Percentiles rank a stretch among this genome's conserved stretches.
These are phyloP conservation scores for Alcis repandata DNA, from an alignment of 2,888 invertebrate genomes.

Conservation along the genomic window DNA sequence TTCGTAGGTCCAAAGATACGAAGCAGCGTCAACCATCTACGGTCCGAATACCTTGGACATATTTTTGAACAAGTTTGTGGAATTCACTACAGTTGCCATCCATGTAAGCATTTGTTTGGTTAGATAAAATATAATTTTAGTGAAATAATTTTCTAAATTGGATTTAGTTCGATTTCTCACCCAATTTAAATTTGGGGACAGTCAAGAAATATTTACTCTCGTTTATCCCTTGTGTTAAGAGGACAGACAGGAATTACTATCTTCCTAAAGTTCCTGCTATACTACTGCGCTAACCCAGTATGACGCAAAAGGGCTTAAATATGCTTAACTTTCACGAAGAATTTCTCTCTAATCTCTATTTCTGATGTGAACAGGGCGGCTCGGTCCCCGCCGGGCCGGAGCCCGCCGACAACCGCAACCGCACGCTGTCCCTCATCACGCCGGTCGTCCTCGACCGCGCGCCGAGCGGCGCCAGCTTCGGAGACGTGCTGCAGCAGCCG, in stretches of 20 bases:
- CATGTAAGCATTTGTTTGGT: too few species aligned
- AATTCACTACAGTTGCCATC: constrained; percentile 87
- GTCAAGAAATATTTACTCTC: too few species aligned
- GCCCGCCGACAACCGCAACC: constrained; percentile 90
- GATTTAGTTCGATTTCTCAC: too few species aligned
- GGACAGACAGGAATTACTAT: too few species aligned
- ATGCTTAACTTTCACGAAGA: too few species aligned
- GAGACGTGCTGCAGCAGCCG: constrained; percentile 90
- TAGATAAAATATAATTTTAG: too few species aligned
- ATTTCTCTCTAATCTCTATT: neutral
- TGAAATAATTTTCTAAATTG: too few species aligned
- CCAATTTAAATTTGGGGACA: too few species aligned
- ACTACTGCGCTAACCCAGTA: too few species aligned
- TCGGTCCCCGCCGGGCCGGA: constrained; percentile 87
- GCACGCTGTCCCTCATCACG: constrained; percentile 90
- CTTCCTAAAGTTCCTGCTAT: too few species aligned
- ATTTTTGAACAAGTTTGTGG: constrained; percentile 89
- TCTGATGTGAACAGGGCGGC: constrained; percentile 68
- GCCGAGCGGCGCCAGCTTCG: constrained; percentile 89
- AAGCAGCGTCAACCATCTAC: constrained; percentile 94
- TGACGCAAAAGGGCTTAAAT: too few species aligned
- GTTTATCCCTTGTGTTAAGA: too few species aligned
- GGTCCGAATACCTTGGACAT: constrained; percentile 94
- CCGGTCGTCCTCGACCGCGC: constrained; percentile 92
- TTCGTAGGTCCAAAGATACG: constrained; percentile 93